Evolutionary conservation across 2,888 invertebrate genomes (phyloP).

Genomic region (Hirtodrosophila confusa): DNA sequence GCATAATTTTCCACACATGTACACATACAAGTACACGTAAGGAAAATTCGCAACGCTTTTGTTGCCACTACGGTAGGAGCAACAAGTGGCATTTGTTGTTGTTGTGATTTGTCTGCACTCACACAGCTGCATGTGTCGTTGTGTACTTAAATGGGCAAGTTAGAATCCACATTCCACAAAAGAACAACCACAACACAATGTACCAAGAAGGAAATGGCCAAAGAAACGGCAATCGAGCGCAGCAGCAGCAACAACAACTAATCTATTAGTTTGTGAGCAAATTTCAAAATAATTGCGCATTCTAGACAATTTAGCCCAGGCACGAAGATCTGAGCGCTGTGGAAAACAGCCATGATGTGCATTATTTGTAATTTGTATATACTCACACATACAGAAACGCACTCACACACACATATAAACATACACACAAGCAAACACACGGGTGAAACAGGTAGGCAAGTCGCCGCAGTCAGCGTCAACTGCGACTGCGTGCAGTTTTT

Average conservation of each 20-base stretch:
- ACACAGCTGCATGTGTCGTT: constrained; percentile 41
- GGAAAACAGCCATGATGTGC: constrained; percentile 54
- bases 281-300: constrained; percentile 75
- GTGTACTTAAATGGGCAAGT: constrained; percentile 75
- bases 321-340: constrained; percentile 26
- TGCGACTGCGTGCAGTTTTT: constrained; percentile 47
- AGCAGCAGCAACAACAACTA: constrained; percentile 34
- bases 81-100: constrained; percentile 48
- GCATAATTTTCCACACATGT: constrained; percentile 63
- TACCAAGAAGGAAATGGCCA: constrained; percentile 60
- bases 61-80: constrained; percentile 37
- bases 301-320: constrained; percentile 51
- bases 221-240: constrained; percentile 39
- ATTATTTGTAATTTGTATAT: constrained; percentile 56
- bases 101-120: constrained; percentile 19
- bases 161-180: constrained; percentile 78
- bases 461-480: constrained; percentile 14
- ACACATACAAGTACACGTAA: constrained; percentile 22
- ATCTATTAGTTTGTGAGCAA: constrained; percentile 72
- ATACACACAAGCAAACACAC: neutral
- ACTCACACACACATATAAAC: neutral
- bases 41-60: constrained; percentile 49
- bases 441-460: constrained; percentile 35
- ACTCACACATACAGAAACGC: constrained; percentile 7
- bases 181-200: constrained; percentile 42